These are phyloP conservation scores for Smutsia temminckii DNA, from an alignment of 2,797 vertebrate genomes.

Conservation along the genomic window DNA sequence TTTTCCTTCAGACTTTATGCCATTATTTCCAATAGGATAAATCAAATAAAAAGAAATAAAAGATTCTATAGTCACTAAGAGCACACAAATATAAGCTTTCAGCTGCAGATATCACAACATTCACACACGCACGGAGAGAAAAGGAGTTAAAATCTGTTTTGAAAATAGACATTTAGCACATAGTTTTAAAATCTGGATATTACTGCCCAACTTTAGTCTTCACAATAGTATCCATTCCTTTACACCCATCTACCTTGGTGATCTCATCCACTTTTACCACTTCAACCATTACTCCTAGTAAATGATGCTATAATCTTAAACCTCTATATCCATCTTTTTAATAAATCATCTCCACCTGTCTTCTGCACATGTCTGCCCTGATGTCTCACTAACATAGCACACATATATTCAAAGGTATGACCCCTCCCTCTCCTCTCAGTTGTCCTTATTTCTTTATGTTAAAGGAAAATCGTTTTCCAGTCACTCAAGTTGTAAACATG, in stretches of 20 bases:
- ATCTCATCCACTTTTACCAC: slow-evolving; percentile 33
- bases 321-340: not conserved
- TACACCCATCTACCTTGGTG: not conserved
- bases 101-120: slow-evolving; percentile 16
- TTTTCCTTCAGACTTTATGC: slow-evolving; percentile 30
- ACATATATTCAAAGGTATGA: not conserved
- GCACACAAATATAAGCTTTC: slow-evolving; percentile 14
- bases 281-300: not conserved
- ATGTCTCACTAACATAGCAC: slow-evolving; percentile 13
- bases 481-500: not conserved
- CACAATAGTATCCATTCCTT: not conserved
- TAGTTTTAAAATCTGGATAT: slow-evolving; percentile 23
- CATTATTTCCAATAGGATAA: slow-evolving; percentile 33
- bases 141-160: not conserved
- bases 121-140: not conserved
- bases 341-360: not conserved
- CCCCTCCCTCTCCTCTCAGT: not conserved
- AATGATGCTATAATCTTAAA: not conserved
- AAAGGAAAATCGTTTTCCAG: not conserved
- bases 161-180: slow-evolving; percentile 12
- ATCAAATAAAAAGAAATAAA: slow-evolving; percentile 66
- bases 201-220: not conserved
- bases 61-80: slow-evolving; percentile 58
- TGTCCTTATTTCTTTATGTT: not conserved
- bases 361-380: not conserved